Evolutionary conservation across 2,888 invertebrate genomes (phyloP).

Genomic region (Leptopilina drosophilae): DNA sequence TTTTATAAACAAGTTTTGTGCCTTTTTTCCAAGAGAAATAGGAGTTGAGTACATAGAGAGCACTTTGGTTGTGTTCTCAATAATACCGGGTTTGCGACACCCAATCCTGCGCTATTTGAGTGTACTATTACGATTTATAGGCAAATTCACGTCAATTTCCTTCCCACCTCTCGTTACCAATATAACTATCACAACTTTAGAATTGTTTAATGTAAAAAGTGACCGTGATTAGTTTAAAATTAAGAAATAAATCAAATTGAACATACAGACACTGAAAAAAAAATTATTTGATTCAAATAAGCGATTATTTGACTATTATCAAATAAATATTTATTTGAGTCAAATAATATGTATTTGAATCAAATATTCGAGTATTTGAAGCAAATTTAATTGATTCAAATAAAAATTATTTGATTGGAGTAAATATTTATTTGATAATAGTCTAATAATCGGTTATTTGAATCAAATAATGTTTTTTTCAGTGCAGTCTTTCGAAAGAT

Average conservation of each 20-base stretch:
- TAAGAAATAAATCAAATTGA: background rate
- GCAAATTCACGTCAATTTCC: conserved; percentile 10
- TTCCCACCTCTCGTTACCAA: background rate
- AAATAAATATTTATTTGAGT: no score
- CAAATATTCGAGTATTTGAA: no score
- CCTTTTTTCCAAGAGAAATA: background rate
- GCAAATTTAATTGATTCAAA: no score
- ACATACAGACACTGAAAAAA: no score
- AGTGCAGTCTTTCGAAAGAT: no score
- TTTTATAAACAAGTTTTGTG: background rate
- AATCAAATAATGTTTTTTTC: no score
- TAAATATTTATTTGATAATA: no score
- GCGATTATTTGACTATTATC: no score
- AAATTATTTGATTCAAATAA: no score
- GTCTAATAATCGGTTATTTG: no score
- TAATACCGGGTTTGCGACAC: conserved; percentile 6
- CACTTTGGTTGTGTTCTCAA: conserved; percentile 23
- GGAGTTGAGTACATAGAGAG: background rate
- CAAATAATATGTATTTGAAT: no score
- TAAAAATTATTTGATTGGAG: no score
- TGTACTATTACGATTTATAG: conserved; percentile 29
- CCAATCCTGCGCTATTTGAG: background rate
- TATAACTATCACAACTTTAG: background rate
- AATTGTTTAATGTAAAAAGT: background rate
- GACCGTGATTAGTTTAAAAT: background rate